Conservation (phyloP, 2,888 invertebrate species). For the Clunio marinus region DNA sequence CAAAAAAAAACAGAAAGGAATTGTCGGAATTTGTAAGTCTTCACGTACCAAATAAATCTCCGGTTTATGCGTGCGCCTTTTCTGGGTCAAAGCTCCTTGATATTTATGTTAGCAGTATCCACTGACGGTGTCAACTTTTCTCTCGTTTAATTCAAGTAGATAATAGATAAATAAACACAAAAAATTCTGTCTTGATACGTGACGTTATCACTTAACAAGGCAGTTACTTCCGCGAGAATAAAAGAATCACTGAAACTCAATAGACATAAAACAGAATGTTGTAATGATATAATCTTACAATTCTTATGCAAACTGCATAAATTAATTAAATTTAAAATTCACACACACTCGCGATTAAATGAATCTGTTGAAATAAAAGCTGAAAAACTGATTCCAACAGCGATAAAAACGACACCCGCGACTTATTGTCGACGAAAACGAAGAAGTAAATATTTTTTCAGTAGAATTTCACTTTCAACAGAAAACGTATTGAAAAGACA, state of each 20-base stretch:
- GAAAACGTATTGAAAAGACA: constrained; percentile 7
- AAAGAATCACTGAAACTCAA: not conserved
- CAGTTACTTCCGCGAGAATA: not conserved
- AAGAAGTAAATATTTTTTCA: not conserved
- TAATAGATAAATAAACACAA: not conserved
- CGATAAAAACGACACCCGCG: not conserved
- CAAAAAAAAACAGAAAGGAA: not conserved
- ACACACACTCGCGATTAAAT: not conserved
- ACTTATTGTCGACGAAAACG: not conserved
- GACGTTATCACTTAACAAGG: constrained; percentile 8
- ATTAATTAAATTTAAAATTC: constrained; percentile 22
- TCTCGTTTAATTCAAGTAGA: not conserved
- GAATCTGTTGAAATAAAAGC: not conserved
- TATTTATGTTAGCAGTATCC: too few species aligned
- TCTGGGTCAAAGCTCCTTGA: constrained; percentile 14
- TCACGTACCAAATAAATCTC: constrained; percentile 32
- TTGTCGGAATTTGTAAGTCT: not conserved
- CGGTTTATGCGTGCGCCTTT: not conserved
- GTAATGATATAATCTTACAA: not conserved
- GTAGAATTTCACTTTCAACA: constrained; percentile 34
- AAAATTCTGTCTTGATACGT: constrained; percentile 25
- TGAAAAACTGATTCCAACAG: not conserved
- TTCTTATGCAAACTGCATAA: not conserved
- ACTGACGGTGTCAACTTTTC: not conserved
- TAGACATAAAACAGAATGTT: not conserved